Percentiles rank a stretch among this genome's conserved stretches.
Evolutionary conservation across 2,113 vertebrate genomes (phyloP).

Genomic region (Dipodomys stephensi): DNA sequence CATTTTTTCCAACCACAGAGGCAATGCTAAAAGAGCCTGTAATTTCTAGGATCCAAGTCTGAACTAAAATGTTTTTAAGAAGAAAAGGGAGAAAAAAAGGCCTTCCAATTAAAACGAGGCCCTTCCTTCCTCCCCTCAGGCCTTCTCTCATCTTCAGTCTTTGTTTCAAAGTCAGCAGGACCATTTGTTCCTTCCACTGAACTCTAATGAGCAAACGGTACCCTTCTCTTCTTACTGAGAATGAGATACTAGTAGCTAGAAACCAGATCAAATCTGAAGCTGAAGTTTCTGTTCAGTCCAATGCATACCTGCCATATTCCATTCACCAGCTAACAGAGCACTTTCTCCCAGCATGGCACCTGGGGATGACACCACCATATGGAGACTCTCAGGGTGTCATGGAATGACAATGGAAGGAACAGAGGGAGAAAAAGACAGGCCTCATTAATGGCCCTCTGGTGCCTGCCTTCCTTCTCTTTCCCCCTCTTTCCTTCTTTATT

Average conservation of each 20-base stretch:
- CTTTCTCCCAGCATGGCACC: rapidly evolving
- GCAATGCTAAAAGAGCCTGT: conserved; percentile 81
- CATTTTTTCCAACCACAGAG: conserved; percentile 84
- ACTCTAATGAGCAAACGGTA: conserved; percentile 31
- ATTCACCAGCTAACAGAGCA: rapidly evolving
- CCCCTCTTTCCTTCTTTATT: too few species aligned
- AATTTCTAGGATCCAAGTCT: conserved; percentile 82
- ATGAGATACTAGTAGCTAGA: background rate
- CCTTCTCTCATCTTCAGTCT: conserved; percentile 55
- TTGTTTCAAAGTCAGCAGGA: background rate
- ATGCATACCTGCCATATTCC: background rate
- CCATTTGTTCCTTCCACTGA: background rate
- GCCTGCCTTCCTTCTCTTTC: background rate
- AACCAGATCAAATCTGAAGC: background rate
- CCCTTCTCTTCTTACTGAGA: background rate
- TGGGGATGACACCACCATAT: rapidly evolving
- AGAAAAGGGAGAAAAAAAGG: conserved; percentile 42
- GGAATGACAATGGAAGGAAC: background rate
- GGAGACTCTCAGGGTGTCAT: too few species aligned
- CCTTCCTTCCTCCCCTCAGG: conserved; percentile 58
- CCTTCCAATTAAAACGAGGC: conserved; percentile 74
- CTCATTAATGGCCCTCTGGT: rapidly evolving
- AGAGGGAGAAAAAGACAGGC: too few species aligned
- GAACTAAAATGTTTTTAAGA: conserved; percentile 71
- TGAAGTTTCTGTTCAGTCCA: background rate